Base-by-base conservation (phyloP, 2,113 vertebrate species). In the Tringa solitaria region DNA sequence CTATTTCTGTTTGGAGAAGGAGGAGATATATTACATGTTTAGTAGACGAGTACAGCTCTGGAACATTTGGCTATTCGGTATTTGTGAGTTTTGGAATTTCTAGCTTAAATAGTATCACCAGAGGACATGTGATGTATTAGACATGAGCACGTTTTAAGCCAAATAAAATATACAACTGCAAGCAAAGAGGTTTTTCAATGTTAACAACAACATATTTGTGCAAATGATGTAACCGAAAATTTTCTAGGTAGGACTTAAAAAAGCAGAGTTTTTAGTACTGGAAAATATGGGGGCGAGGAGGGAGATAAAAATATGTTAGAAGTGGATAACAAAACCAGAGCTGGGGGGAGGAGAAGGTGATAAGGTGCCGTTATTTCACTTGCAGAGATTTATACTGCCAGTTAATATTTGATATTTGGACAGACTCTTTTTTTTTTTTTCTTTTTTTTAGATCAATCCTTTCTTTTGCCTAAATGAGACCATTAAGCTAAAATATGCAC, bases 11-110 rank as follows among this genome's bases (percentile, higher is more conserved):
- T 99, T 99, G 98, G 98, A 99, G 97, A 99, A 98, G 97, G 87
- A 85, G 97, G 98, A 99, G 99, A 99, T 99, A 99, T 99, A 99
- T 99, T 98, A 97, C 97, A 97, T 99, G 99, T 99, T 98, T 99
- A 99, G 99, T 98, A 98, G 98, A 98, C 90, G 84, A 98, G 98
- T 98, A 98, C 97, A 96, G 98, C 98, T 98, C 97, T 98, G 98
- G 99, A 99, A 99, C 98, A 97, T 99, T 99, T 98, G 98, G 98
- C 98, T 98, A 95, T 97, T 96, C 97, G 97, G 98, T 98, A 99
- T 99, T 99, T 99, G 99, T 99, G 99, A 99, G 99, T 99, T 99
- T 99, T 99, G 99, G 99, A 99, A 98, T 99, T 99, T 99, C 98
- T 99, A 98, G 97, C 98, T 99, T 98, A 99, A 99, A 99, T 99